Percentiles rank a stretch among this genome's conserved stretches.
Conservation (phyloP, 2,888 invertebrate species). For the Odontomyia ornata region DNA sequence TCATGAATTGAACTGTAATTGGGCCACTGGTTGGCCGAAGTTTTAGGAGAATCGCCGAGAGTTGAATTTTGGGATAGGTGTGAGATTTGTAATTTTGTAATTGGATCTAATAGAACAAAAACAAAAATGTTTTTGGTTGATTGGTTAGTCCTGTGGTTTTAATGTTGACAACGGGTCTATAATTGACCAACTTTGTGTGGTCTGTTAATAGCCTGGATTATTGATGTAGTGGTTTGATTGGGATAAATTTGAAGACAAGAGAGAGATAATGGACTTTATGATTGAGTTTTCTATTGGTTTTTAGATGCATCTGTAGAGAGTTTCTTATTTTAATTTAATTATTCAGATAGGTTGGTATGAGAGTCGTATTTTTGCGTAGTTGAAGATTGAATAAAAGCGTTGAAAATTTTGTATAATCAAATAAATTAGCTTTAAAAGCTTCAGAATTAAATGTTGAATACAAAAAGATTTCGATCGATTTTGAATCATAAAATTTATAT, state of each 20-base stretch:
- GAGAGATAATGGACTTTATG: neutral
- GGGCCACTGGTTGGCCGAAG: neutral
- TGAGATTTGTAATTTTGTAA: neutral
- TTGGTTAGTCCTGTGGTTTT: neutral
- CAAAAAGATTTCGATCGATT: no score
- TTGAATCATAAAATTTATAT: no score
- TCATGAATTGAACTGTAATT: neutral
- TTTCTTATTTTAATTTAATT: no score
- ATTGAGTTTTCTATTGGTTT: no score
- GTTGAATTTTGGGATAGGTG: neutral
- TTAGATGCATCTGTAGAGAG: no score
- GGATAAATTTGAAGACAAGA: neutral
- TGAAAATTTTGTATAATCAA: no score
- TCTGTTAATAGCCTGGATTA: conserved; percentile 2
- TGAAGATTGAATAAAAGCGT: no score
- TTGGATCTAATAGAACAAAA: neutral
- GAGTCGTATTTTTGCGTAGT: no score
- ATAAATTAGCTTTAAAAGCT: no score
- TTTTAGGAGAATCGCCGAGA: no score
- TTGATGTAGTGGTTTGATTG: neutral
- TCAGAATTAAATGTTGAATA: no score
- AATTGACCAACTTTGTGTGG: neutral
- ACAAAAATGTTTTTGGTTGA: neutral
- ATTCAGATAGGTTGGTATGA: no score
- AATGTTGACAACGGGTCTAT: neutral